These are phyloP conservation scores for Hypomecis atomaria DNA, from an alignment of 2,888 invertebrate species.

Conservation along the genomic window DNA sequence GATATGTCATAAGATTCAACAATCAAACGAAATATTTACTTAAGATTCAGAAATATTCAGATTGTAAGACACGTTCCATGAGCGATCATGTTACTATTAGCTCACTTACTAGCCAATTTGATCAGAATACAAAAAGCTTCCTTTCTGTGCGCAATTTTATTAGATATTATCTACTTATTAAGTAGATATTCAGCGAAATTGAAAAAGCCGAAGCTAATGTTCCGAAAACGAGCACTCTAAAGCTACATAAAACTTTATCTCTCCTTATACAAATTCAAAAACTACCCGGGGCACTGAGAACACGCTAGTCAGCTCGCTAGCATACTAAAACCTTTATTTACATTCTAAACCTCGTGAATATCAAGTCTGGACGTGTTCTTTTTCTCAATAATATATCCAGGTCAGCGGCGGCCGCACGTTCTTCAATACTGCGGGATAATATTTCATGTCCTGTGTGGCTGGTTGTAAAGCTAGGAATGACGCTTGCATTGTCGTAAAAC, in stretches of 20 bases:
- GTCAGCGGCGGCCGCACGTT: conserved; percentile 34
- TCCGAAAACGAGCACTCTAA: neutral
- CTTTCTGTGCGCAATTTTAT: neutral
- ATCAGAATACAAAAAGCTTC: no score
- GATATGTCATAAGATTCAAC: no score
- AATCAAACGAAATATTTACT: no score
- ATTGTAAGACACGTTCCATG: no score
- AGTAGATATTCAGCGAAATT: neutral
- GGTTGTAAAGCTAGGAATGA: conserved; percentile 29
- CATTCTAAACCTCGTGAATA: conserved; percentile 16
- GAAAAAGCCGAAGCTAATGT: neutral
- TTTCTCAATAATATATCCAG: conserved; percentile 29
- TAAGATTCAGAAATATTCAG: no score
- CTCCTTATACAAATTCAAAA: conserved; percentile 5
- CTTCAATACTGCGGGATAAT: conserved; percentile 20
- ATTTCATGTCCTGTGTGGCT: conserved; percentile 5
- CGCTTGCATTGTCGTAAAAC: conserved; percentile 10
- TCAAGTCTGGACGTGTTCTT: conserved; percentile 16
- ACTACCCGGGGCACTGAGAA: conserved; percentile 1
- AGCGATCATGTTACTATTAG: no score
- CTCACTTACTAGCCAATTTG: no score
- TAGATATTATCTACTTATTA: neutral
- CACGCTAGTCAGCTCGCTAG: conserved; percentile 1
- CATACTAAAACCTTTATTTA: conserved; percentile 21
- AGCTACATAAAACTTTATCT: conserved; percentile 3